Evolutionary conservation across 35 echinoderm and acorn worm genomes (phyloP), one percentile per base, ranked within the genome.

Genomic region (Ptychodera flava): DNA sequence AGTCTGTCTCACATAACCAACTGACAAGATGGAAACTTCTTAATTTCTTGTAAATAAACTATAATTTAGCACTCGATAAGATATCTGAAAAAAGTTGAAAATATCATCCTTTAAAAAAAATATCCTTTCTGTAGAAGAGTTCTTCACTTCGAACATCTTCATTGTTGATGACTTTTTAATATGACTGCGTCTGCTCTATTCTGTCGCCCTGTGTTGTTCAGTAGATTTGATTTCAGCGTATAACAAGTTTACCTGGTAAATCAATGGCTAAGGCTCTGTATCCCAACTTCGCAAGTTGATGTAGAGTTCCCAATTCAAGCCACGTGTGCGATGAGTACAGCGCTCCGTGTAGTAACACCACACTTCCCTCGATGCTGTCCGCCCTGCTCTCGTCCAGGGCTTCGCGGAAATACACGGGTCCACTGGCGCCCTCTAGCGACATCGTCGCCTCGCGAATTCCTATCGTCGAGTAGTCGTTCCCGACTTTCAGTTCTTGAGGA

Each of bases 191-290:
- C n/a, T n/a, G n/a, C n/a, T n/a, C n/a, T n/a, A n/a, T n/a, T n/a
- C n/a, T n/a, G n/a, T n/a, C n/a, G n/a, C n/a, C n/a, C n/a, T n/a
- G n/a, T n/a, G n/a, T n/a, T n/a, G n/a, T n/a, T n/a, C n/a, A n/a
- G n/a, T n/a, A n/a, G n/a, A n/a, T n/a, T n/a, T n/a, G n/a, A n/a
- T n/a, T n/a, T n/a, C n/a, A n/a, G n/a, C n/a, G n/a, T n/a, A n/a
- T n/a, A n/a, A n/a, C n/a, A n/a, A n/a, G n/a, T n/a, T n/a, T n/a
- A 99, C 96, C 96, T 81, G 96, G 96, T 29, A 99, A 38, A 85
- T 99, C 96, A 31, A 99, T 78, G 33, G 96, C 96, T 33, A 99
- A 85, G 30, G 89, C 82, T 82, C 93, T 90, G 86, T 94, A 99
- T 1, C 96, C 93, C 35, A 89, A 82, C 16, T 38, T 88, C 29